These are phyloP conservation scores for Boloria euphrosyne DNA, from an alignment of 2,888 invertebrate genomes.

Conservation along the genomic window DNA sequence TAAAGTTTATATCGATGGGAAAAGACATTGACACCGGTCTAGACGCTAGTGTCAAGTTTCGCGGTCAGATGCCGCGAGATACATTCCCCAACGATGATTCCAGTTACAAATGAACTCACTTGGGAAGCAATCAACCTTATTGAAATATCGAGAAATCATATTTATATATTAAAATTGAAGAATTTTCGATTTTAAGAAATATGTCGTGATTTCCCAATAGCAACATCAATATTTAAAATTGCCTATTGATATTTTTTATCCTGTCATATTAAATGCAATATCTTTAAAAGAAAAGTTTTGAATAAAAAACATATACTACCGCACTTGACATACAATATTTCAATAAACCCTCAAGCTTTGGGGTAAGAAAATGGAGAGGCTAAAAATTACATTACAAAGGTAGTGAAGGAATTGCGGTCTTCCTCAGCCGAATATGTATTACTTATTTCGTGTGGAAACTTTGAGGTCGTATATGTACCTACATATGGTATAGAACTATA, in stretches of 20 bases:
- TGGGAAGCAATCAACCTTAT: constrained; percentile 52
- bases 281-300: constrained; percentile 61
- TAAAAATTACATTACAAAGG: constrained; percentile 78
- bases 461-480: constrained; percentile 22
- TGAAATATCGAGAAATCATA: constrained; percentile 31
- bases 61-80: constrained; percentile 65
- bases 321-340: constrained; percentile 80
- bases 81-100: constrained; percentile 56
- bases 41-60: constrained; percentile 58
- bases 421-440: constrained; percentile 50
- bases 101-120: constrained; percentile 66
- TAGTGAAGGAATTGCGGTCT: constrained; percentile 66
- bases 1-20: constrained; percentile 55
- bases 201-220: background rate
- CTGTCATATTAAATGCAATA: constrained; percentile 34
- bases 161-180: no score
- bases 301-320: constrained; percentile 73
- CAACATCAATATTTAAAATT: no score
- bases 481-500: constrained; percentile 37
- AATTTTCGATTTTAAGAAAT: no score
- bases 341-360: constrained; percentile 74
- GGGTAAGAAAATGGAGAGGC: constrained; percentile 72
- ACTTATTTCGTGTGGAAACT: constrained; percentile 48
- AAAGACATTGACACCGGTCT: constrained; percentile 62
- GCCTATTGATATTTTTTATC: background rate